phyloP scores from a whole-genome alignment of 2,888 invertebrate species.

The Chalcosyrphus nemorum region DNA sequence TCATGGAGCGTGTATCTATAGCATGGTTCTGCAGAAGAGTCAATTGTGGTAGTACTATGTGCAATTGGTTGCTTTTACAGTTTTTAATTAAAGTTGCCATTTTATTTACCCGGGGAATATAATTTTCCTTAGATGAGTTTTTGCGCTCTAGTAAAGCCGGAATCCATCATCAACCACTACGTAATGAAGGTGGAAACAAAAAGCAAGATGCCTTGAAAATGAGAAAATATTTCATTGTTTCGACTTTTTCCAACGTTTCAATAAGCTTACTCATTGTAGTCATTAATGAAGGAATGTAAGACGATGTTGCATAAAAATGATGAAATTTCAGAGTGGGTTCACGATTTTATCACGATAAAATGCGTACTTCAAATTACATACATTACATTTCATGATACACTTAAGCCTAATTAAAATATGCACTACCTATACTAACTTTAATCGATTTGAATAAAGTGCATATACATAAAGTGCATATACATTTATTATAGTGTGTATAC shows the following conservation, averaged over 20 bases:
- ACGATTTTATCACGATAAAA: slow-evolving; percentile 2
- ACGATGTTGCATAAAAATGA: slow-evolving; percentile 22
- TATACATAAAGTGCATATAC: not conserved
- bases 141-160: slow-evolving; percentile 61
- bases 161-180: slow-evolving; percentile 59
- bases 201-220: slow-evolving; percentile 47
- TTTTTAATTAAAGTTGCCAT: slow-evolving; percentile 72
- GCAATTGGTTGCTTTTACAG: slow-evolving; percentile 62
- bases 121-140: slow-evolving; percentile 71
- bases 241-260: slow-evolving; percentile 53
- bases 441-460: slow-evolving; percentile 3
- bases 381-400: slow-evolving; percentile 19
- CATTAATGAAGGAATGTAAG: slow-evolving; percentile 64
- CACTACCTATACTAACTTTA: slow-evolving; percentile 19
- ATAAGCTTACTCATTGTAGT: slow-evolving; percentile 64
- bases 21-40: slow-evolving; percentile 24
- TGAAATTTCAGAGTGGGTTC: slow-evolving; percentile 10
- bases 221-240: slow-evolving; percentile 65
- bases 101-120: slow-evolving; percentile 70
- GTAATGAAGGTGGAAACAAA: slow-evolving; percentile 41
- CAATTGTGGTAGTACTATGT: slow-evolving; percentile 45
- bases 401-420: slow-evolving; percentile 32
- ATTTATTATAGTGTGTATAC: not conserved
- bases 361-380: slow-evolving; percentile 24
- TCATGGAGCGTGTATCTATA: slow-evolving; percentile 25